phyloP scores from a whole-genome alignment of 2,888 invertebrate species.

The Urechis unicinctus region DNA sequence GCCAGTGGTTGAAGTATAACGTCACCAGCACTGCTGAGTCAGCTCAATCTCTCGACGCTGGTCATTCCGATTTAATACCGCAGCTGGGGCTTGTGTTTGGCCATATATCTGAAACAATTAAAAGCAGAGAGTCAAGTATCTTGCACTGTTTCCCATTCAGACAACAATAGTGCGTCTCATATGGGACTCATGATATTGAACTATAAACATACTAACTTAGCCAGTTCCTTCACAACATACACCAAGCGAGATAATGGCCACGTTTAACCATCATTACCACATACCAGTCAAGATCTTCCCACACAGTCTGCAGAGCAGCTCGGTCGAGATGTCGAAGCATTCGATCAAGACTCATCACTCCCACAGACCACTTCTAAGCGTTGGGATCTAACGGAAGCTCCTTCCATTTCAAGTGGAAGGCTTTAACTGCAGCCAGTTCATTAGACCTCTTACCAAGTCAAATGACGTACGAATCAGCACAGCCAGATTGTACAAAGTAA shows the following conservation, averaged over 20 bases:
- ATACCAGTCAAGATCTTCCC: constrained; percentile 79
- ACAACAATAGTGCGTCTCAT: too few relatives aligned
- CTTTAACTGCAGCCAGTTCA: constrained; percentile 77
- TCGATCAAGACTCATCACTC: constrained; percentile 82
- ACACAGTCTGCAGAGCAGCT: constrained; percentile 89
- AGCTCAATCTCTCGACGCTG: too few relatives aligned
- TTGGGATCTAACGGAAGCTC: constrained; percentile 92
- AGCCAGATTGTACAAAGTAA: background rate
- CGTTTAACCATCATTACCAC: background rate
- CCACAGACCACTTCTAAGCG: constrained; percentile 94
- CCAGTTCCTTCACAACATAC: too few relatives aligned
- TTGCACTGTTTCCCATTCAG: too few relatives aligned
- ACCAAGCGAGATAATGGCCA: too few relatives aligned
- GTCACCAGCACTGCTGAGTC: too few relatives aligned
- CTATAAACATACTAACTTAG: too few relatives aligned
- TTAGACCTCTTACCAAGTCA: too few relatives aligned
- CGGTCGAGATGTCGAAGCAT: constrained; percentile 94
- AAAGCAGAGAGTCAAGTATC: too few relatives aligned
- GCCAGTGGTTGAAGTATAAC: too few relatives aligned
- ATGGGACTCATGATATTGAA: too few relatives aligned
- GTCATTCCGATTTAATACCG: constrained; percentile 63
- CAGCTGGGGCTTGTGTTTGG: constrained; percentile 81
- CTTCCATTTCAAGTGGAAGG: constrained; percentile 93
- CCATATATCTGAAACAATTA: constrained; percentile 76
- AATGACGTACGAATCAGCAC: too few relatives aligned